Base-by-base conservation (phyloP, 2,113 vertebrate genomes). In the Melospiza georgiana region DNA sequence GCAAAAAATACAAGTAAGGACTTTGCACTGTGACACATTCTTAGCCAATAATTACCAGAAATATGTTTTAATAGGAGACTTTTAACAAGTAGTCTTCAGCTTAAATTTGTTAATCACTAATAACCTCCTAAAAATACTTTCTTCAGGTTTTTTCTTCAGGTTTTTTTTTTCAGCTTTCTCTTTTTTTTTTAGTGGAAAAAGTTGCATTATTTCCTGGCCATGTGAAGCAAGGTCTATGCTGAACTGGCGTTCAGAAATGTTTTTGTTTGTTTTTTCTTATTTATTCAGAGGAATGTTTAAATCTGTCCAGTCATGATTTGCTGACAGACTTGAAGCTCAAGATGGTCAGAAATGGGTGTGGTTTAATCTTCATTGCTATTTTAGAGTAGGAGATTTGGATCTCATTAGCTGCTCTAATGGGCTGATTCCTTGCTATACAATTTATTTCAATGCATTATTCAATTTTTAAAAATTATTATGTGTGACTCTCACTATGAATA, bases 41-140 rank as follows among this genome's bases (percentile, higher is more conserved):
- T 58, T 27, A 80, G 67, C 66, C 67, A 67, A 27, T 84, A 86
- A 74, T 88, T 94, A 71, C n/a, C 37, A 63, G 80, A 65, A 93
- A 87, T 55, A 19, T 25, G 35, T 67, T 95, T 52, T 86, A 59
- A 48, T 66, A 46, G 48, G 49, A 58, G 78, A 48, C 33, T 73
- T 79, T 72, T 75, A 89, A 54, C 75, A 80, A 86, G 52, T 14
- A 54, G 31, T 82, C 58, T 91, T 91, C 51, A 80, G n/a, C 67
- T 82, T 76, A 37, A 52, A 87, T 72, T 89, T 91, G 33, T 75
- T 83, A 28, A 62, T 89, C 27, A 11, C 58, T 48, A 76, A 68
- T 44, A 89, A 59, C 21, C 18, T 54, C 12, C 46, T 79, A 24
- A 76, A 67, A 2, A 0, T 0, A 9, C 14, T 73, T 58, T 84